Evolutionary conservation across 2,888 invertebrate genomes (phyloP).

Genomic region (Melolontha melolontha): DNA sequence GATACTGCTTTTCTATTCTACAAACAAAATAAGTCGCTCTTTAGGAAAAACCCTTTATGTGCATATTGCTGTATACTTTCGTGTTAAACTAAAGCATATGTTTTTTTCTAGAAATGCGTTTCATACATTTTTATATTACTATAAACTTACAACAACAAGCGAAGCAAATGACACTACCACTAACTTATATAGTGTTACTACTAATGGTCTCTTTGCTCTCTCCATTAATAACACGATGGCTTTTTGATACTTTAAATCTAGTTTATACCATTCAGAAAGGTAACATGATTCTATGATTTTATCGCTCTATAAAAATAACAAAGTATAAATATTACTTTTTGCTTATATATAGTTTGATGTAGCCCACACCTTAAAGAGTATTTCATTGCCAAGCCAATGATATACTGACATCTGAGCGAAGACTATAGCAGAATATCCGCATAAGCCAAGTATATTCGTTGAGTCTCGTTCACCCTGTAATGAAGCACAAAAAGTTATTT

Average conservation of each 20-base stretch:
- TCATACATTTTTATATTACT: too few relatives aligned
- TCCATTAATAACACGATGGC: conserved; percentile 30
- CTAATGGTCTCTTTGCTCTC: conserved; percentile 25
- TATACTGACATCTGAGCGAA: conserved; percentile 29
- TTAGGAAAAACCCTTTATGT: too few relatives aligned
- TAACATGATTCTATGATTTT: too few relatives aligned
- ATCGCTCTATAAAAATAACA: conserved; percentile 10
- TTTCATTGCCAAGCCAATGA: conserved; percentile 39
- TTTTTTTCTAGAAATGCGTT: too few relatives aligned
- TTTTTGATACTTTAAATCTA: conserved; percentile 18
- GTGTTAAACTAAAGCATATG: too few relatives aligned
- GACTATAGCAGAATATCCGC: conserved; percentile 16
- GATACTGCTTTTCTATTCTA: too few relatives aligned
- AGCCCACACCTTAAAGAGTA: conserved; percentile 17
- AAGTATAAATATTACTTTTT: neutral
- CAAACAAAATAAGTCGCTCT: too few relatives aligned
- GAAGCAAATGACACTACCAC: conserved; percentile 21
- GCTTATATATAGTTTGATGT: neutral
- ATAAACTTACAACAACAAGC: conserved; percentile 22
- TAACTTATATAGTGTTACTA: conserved; percentile 23
- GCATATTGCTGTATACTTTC: too few relatives aligned
- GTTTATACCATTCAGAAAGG: conserved; percentile 30
- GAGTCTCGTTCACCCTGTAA: conserved; percentile 1
- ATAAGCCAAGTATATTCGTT: conserved; percentile 7
- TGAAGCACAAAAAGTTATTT: too few relatives aligned